Base-by-base conservation (phyloP, 2,888 invertebrate genomes). In the Melieria crassipennis region DNA sequence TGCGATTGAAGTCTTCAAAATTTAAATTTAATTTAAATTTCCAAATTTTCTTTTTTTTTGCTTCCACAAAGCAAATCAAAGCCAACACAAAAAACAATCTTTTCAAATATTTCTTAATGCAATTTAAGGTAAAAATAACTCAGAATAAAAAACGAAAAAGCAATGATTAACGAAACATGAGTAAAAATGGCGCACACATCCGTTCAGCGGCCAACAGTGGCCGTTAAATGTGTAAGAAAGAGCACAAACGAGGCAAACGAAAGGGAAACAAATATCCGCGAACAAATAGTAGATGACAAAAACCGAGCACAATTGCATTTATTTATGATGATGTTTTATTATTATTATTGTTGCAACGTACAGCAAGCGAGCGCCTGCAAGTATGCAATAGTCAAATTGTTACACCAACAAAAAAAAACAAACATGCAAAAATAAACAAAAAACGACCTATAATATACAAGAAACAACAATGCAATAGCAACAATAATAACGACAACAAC, bases 161-260 rank as follows among this genome's bases (percentile, higher is more conserved):
- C 30, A 50, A 50, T 11, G 11, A 50, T 10, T 50, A 11, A 10
- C 9, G 11, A 50, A 50, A 50, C 9, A 6, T 13, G 11, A 7
- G 16, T 58, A 64, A 45, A 60, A 55, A 64, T 45, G 45, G 61
- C n/a, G 13, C 13, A 55, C 5, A 60, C 13, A 72, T 71, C 60
- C 71, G 58, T 56, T 47, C 72, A 74, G 68, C 43, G 4, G 46
- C 16, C 16, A 16, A 16, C 16, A 0, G 16, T 16, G 16, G 16
- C 48, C 48, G 45, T n/a, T 52, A 11, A 52, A 13, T 52, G 13
- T 52, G 13, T n/a, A 52, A 52, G n/a, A 52, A 52, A 52, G 9
- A 52, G 13, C 11, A 52, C 5, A 52, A 52, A 52, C 5, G 9
- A 7, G 42, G 43, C 30, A 30, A 30, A 30, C 30, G 30, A 42